Percentiles rank a stretch among this genome's conserved stretches.
phyloP scores from a whole-genome alignment of 2,888 invertebrate genomes.

The Busseola fusca region DNA sequence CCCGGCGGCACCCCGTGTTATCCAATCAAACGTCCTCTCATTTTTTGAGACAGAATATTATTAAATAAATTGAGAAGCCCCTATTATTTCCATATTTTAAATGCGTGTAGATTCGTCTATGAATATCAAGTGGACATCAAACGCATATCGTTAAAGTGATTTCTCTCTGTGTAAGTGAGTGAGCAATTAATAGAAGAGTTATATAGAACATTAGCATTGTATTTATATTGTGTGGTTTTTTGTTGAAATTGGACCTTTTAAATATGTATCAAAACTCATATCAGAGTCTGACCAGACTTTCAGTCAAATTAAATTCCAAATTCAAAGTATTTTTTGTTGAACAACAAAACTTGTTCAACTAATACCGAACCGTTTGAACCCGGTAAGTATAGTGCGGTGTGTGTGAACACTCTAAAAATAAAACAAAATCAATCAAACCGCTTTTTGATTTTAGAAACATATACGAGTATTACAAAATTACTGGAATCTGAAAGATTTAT shows the following conservation, averaged over 20 bases:
- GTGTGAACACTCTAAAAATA: background rate
- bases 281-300: background rate
- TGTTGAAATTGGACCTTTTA: background rate
- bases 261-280: background rate
- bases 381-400: background rate
- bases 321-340: background rate
- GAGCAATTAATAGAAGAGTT: conserved; percentile 9
- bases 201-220: background rate
- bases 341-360: background rate
- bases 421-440: background rate
- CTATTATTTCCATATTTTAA: conserved; percentile 54
- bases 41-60: conserved; percentile 52
- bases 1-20: conserved; percentile 40
- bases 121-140: conserved; percentile 52
- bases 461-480: conserved; percentile 4
- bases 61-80: conserved; percentile 52
- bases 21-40: conserved; percentile 54
- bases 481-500: conserved; percentile 17
- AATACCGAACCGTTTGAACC: background rate
- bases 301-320: background rate
- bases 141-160: conserved; percentile 29
- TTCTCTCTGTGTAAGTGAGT: conserved; percentile 13
- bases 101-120: conserved; percentile 51
- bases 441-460: conserved; percentile 17
- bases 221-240: background rate